These are phyloP conservation scores for Poliocrania exsul DNA, from an alignment of 2,797 vertebrate species.

Conservation along the genomic window DNA sequence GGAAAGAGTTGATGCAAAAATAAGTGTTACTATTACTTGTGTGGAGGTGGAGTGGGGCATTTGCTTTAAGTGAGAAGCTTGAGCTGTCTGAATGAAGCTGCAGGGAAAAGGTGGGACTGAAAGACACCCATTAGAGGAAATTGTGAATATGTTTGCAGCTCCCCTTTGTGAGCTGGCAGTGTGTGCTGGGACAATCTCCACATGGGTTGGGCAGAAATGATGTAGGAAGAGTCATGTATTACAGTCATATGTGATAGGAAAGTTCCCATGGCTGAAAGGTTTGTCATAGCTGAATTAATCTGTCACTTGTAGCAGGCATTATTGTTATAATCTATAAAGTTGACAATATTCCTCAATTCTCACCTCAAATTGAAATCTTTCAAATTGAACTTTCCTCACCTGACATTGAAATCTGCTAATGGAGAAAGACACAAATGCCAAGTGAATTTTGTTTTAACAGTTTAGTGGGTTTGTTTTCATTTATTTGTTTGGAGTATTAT, in stretches of 20 bases:
- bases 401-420: neutral
- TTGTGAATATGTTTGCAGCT: neutral
- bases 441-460: neutral
- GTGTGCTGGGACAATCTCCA: neutral
- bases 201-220: neutral
- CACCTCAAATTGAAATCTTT: neutral
- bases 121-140: neutral
- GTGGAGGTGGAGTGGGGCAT: neutral
- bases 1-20: neutral
- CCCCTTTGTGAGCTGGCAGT: constrained; percentile 9
- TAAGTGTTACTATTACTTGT: neutral
- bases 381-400: neutral
- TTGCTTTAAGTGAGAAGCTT: neutral
- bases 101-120: neutral
- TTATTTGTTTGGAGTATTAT: neutral
- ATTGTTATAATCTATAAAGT: neutral
- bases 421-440: neutral
- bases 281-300: neutral
- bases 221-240: neutral
- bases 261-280: neutral
- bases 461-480: neutral
- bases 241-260: neutral
- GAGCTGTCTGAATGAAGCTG: neutral
- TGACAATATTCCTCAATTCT: neutral
- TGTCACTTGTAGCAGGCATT: neutral